Conservation (phyloP, 64 coral and sea anemone species). For the Exaiptasia diaphana region DNA sequence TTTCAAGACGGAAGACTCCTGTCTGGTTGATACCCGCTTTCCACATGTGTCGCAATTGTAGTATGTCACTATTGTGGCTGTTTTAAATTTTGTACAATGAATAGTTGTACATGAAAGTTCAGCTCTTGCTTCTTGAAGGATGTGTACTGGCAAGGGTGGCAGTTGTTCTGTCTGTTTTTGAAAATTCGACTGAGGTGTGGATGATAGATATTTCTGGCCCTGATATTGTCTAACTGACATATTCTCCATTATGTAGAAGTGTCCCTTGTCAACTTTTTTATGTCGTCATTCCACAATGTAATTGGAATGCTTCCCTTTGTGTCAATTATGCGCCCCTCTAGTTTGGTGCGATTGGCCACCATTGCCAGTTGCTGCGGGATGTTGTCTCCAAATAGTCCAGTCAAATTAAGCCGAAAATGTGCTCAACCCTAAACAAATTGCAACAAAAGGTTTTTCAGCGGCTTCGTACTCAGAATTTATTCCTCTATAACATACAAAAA, state of each 20-base stretch:
- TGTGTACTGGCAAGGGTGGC: not conserved
- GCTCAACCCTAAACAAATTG: too few species aligned
- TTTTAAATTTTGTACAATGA: not conserved
- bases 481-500: too few species aligned
- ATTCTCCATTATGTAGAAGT: slow-evolving; percentile 19
- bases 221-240: slow-evolving; percentile 14
- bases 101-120: slow-evolving; percentile 3
- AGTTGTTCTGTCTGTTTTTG: slow-evolving; percentile 7
- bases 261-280: slow-evolving; percentile 20
- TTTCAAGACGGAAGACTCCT: slow-evolving; percentile 14
- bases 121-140: slow-evolving; percentile 1
- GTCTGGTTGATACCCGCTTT: not conserved
- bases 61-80: not conserved
- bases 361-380: slow-evolving; percentile 4
- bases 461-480: too few species aligned
- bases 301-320: slow-evolving; percentile 20
- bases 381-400: slow-evolving; percentile 28
- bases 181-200: slow-evolving; percentile 12
- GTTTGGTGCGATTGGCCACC: not conserved
- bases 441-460: too few species aligned
- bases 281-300: slow-evolving; percentile 27
- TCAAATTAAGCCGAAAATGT: too few species aligned
- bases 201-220: slow-evolving; percentile 31
- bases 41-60: slow-evolving; percentile 9
- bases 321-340: slow-evolving; percentile 26